Conservation (phyloP, 2,113 vertebrate genomes). For the Brevimyrus niger region DNA sequence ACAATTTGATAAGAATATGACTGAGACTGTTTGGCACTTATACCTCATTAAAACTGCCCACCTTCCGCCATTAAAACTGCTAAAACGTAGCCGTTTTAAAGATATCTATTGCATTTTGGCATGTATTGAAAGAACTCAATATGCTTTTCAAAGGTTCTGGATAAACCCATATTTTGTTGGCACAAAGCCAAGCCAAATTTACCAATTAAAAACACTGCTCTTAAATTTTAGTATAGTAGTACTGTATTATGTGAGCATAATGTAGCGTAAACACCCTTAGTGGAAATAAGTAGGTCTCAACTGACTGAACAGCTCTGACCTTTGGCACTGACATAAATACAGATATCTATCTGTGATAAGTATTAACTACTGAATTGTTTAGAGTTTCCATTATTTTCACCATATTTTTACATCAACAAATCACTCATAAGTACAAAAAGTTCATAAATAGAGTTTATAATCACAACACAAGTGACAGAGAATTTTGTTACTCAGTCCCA, state of each 20-base stretch:
- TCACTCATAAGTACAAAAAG: constrained; percentile 49
- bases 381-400: constrained; percentile 38
- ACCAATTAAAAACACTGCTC: neutral
- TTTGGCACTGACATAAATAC: constrained; percentile 62
- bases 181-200: neutral
- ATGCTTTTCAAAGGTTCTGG: constrained; percentile 13
- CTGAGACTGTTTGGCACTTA: constrained; percentile 51
- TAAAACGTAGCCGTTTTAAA: constrained; percentile 23
- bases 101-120: constrained; percentile 11
- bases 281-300: constrained; percentile 22
- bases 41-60: constrained; percentile 40
- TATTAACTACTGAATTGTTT: constrained; percentile 36
- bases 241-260: constrained; percentile 15
- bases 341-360: constrained; percentile 26
- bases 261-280: constrained; percentile 12
- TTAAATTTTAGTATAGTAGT: constrained; percentile 3
- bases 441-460: constrained; percentile 64
- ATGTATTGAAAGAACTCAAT: neutral
- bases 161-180: constrained; percentile 7
- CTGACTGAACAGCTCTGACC: constrained; percentile 27
- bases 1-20: constrained; percentile 39
- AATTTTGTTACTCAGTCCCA: constrained; percentile 32
- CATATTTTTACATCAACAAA: constrained; percentile 42
- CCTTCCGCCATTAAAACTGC: neutral
- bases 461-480: constrained; percentile 39